Base-by-base conservation (phyloP, 2,888 invertebrate genomes). In the Laspeyria flexula region DNA sequence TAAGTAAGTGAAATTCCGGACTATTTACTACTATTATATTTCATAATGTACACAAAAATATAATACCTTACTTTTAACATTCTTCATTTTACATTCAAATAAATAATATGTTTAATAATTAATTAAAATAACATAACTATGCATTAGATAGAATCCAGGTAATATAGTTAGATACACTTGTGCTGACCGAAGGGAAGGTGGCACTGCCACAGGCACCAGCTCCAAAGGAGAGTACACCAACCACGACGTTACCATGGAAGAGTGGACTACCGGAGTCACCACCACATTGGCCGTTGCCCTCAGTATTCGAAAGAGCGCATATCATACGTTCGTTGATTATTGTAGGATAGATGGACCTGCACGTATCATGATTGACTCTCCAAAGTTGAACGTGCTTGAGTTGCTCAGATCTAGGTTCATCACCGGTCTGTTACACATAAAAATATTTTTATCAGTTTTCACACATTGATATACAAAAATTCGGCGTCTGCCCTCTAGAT, bases 211-310 rank as follows among this genome's bases (percentile, higher is more conserved):
- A 81, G 3, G 7, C 9, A 7, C 62, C 43, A 0, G 9, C 0
- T 0, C 83, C 80, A 60, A 65, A 83, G 3, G 83, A 84, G 53
- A 69, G 67, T 30, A 83, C 65, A 35, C 83, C 83, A 5, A 83
- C 77, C 3, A 85, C 49, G 6, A 77, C 65, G 12, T 61, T 49
- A 42, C 77, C 76, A 56, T 80, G 78, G 43, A 75, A 47, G 11
- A 83, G 69, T 1, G 84, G 83, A 18, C 81, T 77, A 0, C 82
- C 82, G 2, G 77, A 74, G 55, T 83, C 83, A 33, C 73, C 76
- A 35, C 56, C 54, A 65, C 80, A 80, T 45, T 74, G 73, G 45
- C 71, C 75, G 11, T 76, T 72, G n/a, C 77, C 79, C 3, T 73
- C 76, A 75, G 34, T 73, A 75, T 37, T 43, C 73, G 53, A 61